phyloP scores from a whole-genome alignment of 2,113 vertebrate genomes.

The Daubentonia madagascariensis region DNA sequence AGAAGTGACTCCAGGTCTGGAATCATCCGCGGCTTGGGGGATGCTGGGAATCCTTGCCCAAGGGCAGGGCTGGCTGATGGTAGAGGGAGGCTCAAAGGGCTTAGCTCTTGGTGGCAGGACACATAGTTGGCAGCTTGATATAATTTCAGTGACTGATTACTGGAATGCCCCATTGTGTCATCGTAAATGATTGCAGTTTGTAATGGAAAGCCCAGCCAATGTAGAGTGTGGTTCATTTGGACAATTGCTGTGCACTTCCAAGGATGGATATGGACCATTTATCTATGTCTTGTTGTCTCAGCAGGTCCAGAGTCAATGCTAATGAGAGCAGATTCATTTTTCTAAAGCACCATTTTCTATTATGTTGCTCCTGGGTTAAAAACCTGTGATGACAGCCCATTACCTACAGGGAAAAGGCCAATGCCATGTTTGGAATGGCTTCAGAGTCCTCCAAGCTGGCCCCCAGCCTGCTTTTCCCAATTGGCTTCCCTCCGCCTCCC shows the following conservation, averaged over 20 bases:
- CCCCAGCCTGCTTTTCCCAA: neutral
- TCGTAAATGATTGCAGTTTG: neutral
- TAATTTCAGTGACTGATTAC: neutral
- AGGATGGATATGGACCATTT: conserved; percentile 30
- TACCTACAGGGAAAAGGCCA: neutral
- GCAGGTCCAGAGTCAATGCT: conserved; percentile 43
- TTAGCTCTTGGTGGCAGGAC: neutral
- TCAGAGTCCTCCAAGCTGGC: neutral
- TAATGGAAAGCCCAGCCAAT: conserved; percentile 14
- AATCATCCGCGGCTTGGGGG: neutral
- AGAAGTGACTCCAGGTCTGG: neutral
- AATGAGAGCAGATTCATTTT: conserved; percentile 45
- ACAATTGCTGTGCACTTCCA: conserved; percentile 17
- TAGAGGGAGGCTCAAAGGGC: neutral
- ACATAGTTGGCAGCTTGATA: neutral
- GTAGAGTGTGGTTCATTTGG: neutral
- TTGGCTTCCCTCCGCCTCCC: neutral
- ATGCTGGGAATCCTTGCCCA: neutral
- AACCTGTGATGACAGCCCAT: neutral
- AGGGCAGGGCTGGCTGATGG: neutral
- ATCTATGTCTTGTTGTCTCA: conserved; percentile 55
- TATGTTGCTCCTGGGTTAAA: neutral
- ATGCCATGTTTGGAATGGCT: neutral
- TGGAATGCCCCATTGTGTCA: neutral
- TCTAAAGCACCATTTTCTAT: neutral